Conservation (phyloP, 2,113 vertebrate genomes). For the Indicator maculatus region DNA sequence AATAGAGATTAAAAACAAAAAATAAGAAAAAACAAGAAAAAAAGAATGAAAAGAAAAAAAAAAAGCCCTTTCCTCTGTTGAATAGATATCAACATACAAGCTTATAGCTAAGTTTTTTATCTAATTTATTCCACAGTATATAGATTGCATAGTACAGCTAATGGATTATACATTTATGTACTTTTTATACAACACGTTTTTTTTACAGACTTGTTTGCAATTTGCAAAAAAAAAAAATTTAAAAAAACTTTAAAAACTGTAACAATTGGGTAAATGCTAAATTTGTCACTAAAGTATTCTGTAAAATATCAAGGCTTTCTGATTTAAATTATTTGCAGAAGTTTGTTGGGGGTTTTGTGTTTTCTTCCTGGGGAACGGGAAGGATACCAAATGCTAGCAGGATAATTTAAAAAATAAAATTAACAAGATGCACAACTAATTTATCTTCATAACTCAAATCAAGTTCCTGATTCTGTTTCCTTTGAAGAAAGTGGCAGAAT, state of each 20-base stretch:
- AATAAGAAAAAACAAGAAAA: conserved; percentile 12
- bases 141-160: conserved; percentile 89
- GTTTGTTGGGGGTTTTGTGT: not conserved
- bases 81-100: conserved; percentile 84
- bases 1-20: conserved; percentile 60
- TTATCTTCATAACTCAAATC: conserved; percentile 16
- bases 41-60: conserved; percentile 36
- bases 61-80: conserved; percentile 80
- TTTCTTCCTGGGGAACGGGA: conserved; percentile 20
- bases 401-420: not conserved
- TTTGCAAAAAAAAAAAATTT: conserved; percentile 57
- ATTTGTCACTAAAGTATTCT: conserved; percentile 60
- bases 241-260: not conserved
- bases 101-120: conserved; percentile 84
- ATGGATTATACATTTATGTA: conserved; percentile 81
- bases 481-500: not conserved
- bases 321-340: conserved; percentile 57
- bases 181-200: conserved; percentile 70
- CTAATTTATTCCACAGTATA: conserved; percentile 92
- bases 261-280: conserved; percentile 55
- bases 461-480: not conserved
- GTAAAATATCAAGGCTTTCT: conserved; percentile 69
- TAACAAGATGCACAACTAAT: conserved; percentile 28
- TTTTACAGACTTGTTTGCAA: conserved; percentile 74
- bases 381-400: not conserved